A percentile compares a stretch with the other conserved stretches of the same genome.
Conservation (phyloP, 1,140 invertebrate genomes). For the Eueides isabella region DNA sequence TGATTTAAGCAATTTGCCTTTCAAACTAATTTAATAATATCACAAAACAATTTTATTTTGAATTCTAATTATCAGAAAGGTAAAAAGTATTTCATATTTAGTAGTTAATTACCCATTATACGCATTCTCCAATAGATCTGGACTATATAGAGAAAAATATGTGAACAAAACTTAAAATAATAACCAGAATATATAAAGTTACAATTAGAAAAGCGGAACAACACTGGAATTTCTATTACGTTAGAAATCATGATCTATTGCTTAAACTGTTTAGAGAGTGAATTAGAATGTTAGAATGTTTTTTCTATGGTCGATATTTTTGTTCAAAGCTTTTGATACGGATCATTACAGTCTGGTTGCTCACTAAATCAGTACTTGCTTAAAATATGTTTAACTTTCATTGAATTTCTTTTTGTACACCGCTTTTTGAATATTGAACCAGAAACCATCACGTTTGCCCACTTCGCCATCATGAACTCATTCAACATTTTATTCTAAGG, state of each 20-base stretch:
- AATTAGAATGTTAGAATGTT: conserved; percentile 26
- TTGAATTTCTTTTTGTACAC: neutral
- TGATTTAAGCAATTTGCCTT: too few species aligned
- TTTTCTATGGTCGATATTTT: conserved; percentile 17
- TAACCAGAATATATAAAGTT: conserved; percentile 5
- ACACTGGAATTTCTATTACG: conserved; percentile 29
- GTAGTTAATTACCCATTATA: too few species aligned
- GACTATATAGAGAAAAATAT: too few species aligned
- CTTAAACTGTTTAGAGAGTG: conserved; percentile 32
- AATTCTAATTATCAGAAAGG: too few species aligned
- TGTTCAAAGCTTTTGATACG: neutral
- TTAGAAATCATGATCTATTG: conserved; percentile 27
- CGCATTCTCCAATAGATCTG: too few species aligned
- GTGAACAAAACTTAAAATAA: conserved; percentile 8
- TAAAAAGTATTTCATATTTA: too few species aligned
- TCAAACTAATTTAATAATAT: too few species aligned
- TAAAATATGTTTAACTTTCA: neutral
- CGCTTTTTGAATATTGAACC: too few species aligned
- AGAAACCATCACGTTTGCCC: too few species aligned
- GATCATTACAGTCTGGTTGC: neutral
- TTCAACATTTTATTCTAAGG: too few species aligned
- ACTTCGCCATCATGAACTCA: too few species aligned
- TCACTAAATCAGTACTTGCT: neutral
- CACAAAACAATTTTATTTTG: too few species aligned
- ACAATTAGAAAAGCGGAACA: conserved; percentile 18